phyloP scores from a whole-genome alignment of 2,113 vertebrate species.

The Antechinus flavipes region DNA sequence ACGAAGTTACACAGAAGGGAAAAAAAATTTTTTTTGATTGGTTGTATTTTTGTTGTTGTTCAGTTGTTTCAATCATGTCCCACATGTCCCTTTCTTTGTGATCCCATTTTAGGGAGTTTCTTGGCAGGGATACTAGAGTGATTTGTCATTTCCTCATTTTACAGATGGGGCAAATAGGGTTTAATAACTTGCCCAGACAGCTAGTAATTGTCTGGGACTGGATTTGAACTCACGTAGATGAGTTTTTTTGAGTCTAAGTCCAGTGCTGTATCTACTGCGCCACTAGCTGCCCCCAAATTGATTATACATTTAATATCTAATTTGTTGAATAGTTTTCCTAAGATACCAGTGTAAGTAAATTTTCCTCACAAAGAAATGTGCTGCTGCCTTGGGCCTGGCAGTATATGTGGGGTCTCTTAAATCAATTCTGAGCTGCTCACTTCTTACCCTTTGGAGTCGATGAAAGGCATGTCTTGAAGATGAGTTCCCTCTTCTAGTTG shows the following conservation, averaged over 20 bases:
- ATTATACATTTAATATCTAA: background rate
- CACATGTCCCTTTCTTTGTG: no score
- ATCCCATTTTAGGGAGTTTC: no score
- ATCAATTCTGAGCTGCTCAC: background rate
- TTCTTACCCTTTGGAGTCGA: background rate
- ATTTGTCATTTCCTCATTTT: no score
- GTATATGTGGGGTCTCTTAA: background rate
- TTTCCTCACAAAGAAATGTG: background rate
- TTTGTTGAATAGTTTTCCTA: background rate
- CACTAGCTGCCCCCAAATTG: background rate
- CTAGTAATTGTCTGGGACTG: no score
- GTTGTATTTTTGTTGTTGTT: no score
- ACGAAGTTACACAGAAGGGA: background rate
- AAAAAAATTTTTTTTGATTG: background rate
- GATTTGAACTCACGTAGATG: no score
- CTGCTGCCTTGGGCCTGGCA: background rate
- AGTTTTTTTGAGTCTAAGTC: no score
- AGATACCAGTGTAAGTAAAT: background rate
- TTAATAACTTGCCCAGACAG: no score
- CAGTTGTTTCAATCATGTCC: no score
- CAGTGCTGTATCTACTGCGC: no score
- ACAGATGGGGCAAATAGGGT: no score
- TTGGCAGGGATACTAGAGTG: no score
- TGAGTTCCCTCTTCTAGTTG: background rate
- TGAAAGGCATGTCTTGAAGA: background rate